These are phyloP conservation scores for Sanderia malayensis DNA, from an alignment of 30 jellyfish, hydroid and myxozoan species.

Conservation along the genomic window DNA sequence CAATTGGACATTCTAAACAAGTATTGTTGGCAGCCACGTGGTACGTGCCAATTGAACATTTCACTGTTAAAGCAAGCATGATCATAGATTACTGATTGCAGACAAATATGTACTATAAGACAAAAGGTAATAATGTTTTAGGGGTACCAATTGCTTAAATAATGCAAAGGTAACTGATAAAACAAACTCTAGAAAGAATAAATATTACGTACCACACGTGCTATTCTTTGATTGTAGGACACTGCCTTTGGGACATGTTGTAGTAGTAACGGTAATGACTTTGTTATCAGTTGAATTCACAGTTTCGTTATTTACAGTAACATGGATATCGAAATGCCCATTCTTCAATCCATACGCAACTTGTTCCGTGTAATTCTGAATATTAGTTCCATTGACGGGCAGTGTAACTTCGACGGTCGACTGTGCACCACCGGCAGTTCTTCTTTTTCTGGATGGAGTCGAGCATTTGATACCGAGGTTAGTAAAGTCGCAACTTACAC, in stretches of 20 bases:
- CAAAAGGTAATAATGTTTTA: background rate
- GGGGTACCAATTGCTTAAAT: background rate
- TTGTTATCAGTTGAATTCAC: slow-evolving; percentile 38
- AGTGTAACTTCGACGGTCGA: slow-evolving; percentile 39
- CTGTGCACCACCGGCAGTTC: slow-evolving; percentile 46
- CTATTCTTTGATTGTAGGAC: slow-evolving; percentile 9
- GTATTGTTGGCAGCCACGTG: slow-evolving; percentile 41
- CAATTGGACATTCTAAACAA: slow-evolving; percentile 80
- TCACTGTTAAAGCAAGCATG: slow-evolving; percentile 26
- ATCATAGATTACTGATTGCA: no score
- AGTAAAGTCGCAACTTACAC: slow-evolving; percentile 70
- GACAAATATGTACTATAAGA: no score
- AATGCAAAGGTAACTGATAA: background rate
- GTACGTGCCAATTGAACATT: slow-evolving; percentile 75
- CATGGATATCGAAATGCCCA: slow-evolving; percentile 28
- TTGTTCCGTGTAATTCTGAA: slow-evolving; percentile 30
- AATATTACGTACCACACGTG: slow-evolving; percentile 8
- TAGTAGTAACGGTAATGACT: slow-evolving; percentile 15
- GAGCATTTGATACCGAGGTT: slow-evolving; percentile 58
- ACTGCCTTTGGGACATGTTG: slow-evolving; percentile 32
- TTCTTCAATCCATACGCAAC: slow-evolving; percentile 39
- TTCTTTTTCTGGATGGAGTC: slow-evolving; percentile 62
- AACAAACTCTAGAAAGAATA: background rate
- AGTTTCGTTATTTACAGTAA: slow-evolving; percentile 32
- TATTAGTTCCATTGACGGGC: slow-evolving; percentile 46